These are phyloP conservation scores for Arrhamphus sclerolepis DNA, from an alignment of 2,797 vertebrate genomes.

Conservation along the genomic window DNA sequence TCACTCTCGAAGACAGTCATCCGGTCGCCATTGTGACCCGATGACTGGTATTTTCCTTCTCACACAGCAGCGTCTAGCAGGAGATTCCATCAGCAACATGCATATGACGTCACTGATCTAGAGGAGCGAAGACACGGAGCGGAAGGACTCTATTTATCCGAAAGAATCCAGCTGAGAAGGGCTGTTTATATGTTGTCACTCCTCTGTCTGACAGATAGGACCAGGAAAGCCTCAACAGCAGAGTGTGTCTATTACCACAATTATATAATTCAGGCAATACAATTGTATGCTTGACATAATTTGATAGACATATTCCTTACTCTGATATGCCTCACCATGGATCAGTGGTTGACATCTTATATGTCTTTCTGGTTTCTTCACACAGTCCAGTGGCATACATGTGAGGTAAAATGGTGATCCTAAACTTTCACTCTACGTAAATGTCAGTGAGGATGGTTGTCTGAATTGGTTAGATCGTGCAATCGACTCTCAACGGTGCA, in stretches of 20 bases:
- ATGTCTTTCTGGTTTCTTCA: too few species aligned
- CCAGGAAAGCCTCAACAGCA: neutral
- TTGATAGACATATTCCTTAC: too few species aligned
- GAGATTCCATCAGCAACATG: slow-evolving; percentile 52
- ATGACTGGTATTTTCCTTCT: slow-evolving; percentile 55
- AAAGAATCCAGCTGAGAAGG: slow-evolving; percentile 15
- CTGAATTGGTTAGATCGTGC: too few species aligned
- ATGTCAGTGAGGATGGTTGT: too few species aligned
- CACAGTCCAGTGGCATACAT: too few species aligned
- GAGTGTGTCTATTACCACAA: neutral
- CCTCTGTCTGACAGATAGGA: neutral
- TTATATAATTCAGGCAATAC: slow-evolving; percentile 13
- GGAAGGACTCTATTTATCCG: slow-evolving; percentile 34
- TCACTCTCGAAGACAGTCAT: slow-evolving; percentile 49
- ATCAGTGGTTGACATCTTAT: too few species aligned
- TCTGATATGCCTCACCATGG: too few species aligned
- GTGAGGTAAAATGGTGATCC: too few species aligned
- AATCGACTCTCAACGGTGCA: too few species aligned
- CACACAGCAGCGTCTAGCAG: slow-evolving; percentile 23
- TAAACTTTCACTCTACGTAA: too few species aligned
- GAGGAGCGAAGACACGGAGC: slow-evolving; percentile 29
- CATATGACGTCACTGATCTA: slow-evolving; percentile 16
- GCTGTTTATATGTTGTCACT: slow-evolving; percentile 11
- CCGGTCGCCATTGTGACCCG: slow-evolving; percentile 36
- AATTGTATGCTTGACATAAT: neutral